Evolutionary conservation across 2,888 invertebrate species (phyloP).

Genomic region (Nyleta sp.): DNA sequence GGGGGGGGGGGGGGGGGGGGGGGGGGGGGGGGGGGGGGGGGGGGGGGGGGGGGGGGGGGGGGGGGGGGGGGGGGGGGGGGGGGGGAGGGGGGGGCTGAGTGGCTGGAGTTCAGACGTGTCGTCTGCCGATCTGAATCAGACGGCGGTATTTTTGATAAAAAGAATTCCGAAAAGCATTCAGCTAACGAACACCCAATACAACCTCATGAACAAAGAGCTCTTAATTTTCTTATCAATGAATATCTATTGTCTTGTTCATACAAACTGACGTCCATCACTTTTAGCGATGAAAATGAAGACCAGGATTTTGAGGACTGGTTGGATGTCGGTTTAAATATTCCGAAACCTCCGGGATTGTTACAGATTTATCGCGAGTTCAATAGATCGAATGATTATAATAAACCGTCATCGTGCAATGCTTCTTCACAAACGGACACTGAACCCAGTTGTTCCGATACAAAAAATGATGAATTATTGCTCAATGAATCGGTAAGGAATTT

Average conservation of each 20-base stretch:
- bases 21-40: too few relatives aligned
- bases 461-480: slow-evolving; percentile 68
- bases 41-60: too few relatives aligned
- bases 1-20: too few relatives aligned
- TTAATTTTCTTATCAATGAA: slow-evolving; percentile 94
- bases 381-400: slow-evolving; percentile 82
- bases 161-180: slow-evolving; percentile 78
- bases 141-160: slow-evolving; percentile 83
- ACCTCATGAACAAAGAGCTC: slow-evolving; percentile 91
- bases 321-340: slow-evolving; percentile 93
- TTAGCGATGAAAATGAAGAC: slow-evolving; percentile 95
- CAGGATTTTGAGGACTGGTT: slow-evolving; percentile 98
- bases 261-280: slow-evolving; percentile 94
- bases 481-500: slow-evolving; percentile 71
- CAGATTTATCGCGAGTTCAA: slow-evolving; percentile 86
- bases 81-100: too few relatives aligned
- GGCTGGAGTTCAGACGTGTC: too few relatives aligned
- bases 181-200: slow-evolving; percentile 85
- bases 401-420: slow-evolving; percentile 83
- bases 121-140: too few relatives aligned
- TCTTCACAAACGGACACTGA: slow-evolving; percentile 75
- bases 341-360: slow-evolving; percentile 90
- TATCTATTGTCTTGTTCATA: slow-evolving; percentile 91
- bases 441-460: slow-evolving; percentile 32
- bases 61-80: too few relatives aligned